Conservation (phyloP, 2,888 invertebrate genomes). For the Agrochola lota region DNA sequence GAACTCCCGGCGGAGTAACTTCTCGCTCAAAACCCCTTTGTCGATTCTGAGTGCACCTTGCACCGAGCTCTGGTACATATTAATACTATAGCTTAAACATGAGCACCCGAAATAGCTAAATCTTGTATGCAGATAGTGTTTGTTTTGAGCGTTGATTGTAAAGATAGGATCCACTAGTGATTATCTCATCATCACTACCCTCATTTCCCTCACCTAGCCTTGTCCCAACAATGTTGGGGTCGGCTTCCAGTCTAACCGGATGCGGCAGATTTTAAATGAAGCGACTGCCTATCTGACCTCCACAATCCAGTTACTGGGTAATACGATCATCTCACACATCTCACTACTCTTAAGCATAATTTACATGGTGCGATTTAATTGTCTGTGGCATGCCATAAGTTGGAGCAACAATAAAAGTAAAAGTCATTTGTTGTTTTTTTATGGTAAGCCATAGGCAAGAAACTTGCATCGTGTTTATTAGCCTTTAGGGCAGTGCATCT, state of each 20-base stretch:
- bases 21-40: slow-evolving; percentile 78
- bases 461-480: too few relatives aligned
- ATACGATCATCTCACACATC: too few relatives aligned
- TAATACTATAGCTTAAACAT: slow-evolving; percentile 52
- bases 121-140: slow-evolving; percentile 19
- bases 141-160: slow-evolving; percentile 23
- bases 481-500: too few relatives aligned
- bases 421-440: background rate
- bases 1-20: slow-evolving; percentile 76
- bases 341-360: background rate
- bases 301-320: too few relatives aligned
- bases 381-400: background rate
- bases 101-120: slow-evolving; percentile 28
- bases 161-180: background rate
- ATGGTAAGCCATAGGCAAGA: too few relatives aligned
- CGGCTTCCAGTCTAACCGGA: too few relatives aligned
- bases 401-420: background rate
- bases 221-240: too few relatives aligned
- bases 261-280: too few relatives aligned
- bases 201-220: too few relatives aligned
- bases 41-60: slow-evolving; percentile 68
- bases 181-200: background rate
- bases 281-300: too few relatives aligned
- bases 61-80: slow-evolving; percentile 38
- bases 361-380: background rate